Conservation (phyloP, 2,113 vertebrate species). For the Aythya baeri region DNA sequence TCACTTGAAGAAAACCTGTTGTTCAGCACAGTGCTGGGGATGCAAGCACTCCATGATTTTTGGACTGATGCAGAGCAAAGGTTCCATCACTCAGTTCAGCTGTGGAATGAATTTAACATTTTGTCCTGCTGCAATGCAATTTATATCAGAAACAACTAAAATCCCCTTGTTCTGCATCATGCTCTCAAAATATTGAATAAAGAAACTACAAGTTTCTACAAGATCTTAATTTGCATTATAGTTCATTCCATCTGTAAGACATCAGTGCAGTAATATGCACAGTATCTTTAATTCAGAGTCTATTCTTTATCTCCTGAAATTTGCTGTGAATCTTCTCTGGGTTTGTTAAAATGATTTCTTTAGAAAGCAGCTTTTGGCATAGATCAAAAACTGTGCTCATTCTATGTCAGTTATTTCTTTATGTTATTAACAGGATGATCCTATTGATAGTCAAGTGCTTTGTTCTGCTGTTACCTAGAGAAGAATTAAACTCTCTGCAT, state of each 20-base stretch:
- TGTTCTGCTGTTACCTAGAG: not conserved
- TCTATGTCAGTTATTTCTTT: not conserved
- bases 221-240: not conserved
- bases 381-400: not conserved
- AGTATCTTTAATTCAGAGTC: not conserved
- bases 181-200: not conserved
- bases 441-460: not conserved
- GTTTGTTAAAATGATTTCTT: not conserved
- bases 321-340: not conserved
- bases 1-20: not conserved
- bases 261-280: not conserved
- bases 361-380: not conserved
- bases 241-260: not conserved
- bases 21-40: not conserved
- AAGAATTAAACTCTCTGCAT: not conserved
- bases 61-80: not conserved
- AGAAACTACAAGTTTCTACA: not conserved
- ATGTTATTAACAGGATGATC: not conserved
- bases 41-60: not conserved
- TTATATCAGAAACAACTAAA: not conserved
- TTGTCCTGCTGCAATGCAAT: not conserved
- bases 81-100: not conserved
- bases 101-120: not conserved
- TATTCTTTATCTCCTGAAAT: not conserved
- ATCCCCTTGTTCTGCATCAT: not conserved